A percentile compares a stretch with the other conserved stretches of the same genome.
Evolutionary conservation across 2,888 invertebrate species (phyloP).

Genomic region (Pomacea canaliculata): DNA sequence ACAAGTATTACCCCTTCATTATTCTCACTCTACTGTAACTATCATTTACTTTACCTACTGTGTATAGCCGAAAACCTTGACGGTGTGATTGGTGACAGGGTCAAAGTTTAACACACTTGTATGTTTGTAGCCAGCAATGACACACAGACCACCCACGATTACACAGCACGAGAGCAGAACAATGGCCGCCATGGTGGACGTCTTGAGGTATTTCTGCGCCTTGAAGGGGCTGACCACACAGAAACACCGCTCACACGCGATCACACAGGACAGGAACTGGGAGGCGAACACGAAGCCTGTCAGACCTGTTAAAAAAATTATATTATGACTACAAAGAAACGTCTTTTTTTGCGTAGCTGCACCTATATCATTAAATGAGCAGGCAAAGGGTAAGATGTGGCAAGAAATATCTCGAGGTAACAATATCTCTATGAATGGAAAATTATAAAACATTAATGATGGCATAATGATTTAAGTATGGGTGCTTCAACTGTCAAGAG

Average conservation of each 20-base stretch:
- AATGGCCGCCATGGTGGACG: neutral
- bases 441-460: too few relatives aligned
- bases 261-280: constrained; percentile 4
- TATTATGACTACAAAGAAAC: neutral
- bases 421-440: neutral
- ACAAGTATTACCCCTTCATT: too few relatives aligned
- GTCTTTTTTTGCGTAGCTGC: too few relatives aligned
- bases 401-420: too few relatives aligned
- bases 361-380: too few relatives aligned
- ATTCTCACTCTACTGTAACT: too few relatives aligned
- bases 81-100: neutral
- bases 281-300: neutral
- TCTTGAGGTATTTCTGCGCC: neutral
- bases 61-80: neutral
- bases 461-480: too few relatives aligned
- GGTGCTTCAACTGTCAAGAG: too few relatives aligned
- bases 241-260: constrained; percentile 5
- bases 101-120: neutral
- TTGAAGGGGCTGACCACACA: constrained; percentile 3
- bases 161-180: neutral
- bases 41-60: neutral
- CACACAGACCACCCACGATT: neutral
- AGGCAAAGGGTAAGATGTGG: too few relatives aligned
- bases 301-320: neutral
- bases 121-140: neutral